phyloP scores from a whole-genome alignment of 2,113 vertebrate species.

The Hypanus sabinus region DNA sequence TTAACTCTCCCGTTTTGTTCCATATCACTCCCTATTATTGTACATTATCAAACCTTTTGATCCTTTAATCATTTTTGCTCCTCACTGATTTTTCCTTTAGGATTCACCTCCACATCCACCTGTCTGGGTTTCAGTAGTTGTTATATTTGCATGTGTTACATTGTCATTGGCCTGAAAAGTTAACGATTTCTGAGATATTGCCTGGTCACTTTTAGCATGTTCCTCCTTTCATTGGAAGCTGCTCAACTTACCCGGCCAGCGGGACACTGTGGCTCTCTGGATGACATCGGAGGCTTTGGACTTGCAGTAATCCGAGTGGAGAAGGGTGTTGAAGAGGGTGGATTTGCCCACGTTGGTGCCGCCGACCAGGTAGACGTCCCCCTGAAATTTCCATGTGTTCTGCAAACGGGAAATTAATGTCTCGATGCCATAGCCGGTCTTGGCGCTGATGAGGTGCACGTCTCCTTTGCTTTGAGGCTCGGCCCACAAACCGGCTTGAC shows the following conservation, averaged over 20 bases:
- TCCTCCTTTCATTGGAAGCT: too few relatives aligned
- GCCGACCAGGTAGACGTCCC: conserved; percentile 82
- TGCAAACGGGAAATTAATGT: conserved; percentile 72
- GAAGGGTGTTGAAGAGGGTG: conserved; percentile 80
- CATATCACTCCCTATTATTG: too few relatives aligned
- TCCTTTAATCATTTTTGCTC: too few relatives aligned
- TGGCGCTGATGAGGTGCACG: conserved; percentile 81
- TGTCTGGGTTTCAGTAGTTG: too few relatives aligned
- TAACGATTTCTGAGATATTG: too few relatives aligned
- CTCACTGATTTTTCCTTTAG: too few relatives aligned
- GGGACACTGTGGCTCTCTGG: conserved; percentile 75
- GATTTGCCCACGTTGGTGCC: conserved; percentile 83
- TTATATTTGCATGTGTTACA: too few relatives aligned
- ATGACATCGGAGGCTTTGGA: conserved; percentile 61
- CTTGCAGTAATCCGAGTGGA: conserved; percentile 82
- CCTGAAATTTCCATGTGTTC: conserved; percentile 72
- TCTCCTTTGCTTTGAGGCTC: conserved; percentile 41
- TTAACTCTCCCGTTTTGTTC: too few relatives aligned
- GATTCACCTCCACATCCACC: too few relatives aligned
- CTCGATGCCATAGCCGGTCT: conserved; percentile 83
- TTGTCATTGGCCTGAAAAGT: too few relatives aligned
- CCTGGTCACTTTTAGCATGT: too few relatives aligned
- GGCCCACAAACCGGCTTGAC: conserved; percentile 44
- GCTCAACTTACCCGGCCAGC: conserved; percentile 75
- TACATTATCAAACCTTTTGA: too few relatives aligned